Conservation (phyloP, 2,888 invertebrate genomes). For the Xanthorhoe spadicearia region DNA sequence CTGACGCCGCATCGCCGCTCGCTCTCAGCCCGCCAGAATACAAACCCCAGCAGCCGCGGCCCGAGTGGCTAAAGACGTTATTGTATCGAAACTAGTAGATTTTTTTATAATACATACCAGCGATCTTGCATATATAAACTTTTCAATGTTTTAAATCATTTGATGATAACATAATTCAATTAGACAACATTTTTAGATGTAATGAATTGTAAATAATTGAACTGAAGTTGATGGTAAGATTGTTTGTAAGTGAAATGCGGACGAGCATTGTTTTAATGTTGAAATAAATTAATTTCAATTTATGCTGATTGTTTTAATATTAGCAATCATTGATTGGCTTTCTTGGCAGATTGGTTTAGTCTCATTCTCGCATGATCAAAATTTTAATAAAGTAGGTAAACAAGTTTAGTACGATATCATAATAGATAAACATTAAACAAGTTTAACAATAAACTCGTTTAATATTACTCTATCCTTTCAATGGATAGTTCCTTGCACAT, state of each 20-base stretch:
- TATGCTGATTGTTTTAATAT: conserved; percentile 37
- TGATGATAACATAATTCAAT: conserved; percentile 40
- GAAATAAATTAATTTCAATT: conserved; percentile 74
- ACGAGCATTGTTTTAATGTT: conserved; percentile 74
- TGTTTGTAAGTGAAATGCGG: conserved; percentile 73
- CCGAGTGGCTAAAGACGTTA: conserved; percentile 77
- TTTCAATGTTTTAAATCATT: conserved; percentile 52
- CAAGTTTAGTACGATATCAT: no score
- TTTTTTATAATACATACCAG: conserved; percentile 39
- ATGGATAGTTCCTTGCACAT: not conserved
- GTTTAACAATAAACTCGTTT: no score
- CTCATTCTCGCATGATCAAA: not conserved
- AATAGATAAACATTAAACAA: no score
- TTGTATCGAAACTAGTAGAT: conserved; percentile 74
- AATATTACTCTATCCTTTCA: not conserved
- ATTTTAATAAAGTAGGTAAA: no score
- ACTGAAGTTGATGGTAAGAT: conserved; percentile 72
- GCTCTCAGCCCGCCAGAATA: conserved; percentile 75
- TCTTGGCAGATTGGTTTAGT: not conserved
- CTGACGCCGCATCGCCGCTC: conserved; percentile 74
- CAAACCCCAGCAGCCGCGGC: conserved; percentile 70
- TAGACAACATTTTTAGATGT: conserved; percentile 47
- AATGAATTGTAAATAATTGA: conserved; percentile 69
- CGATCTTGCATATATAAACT: conserved; percentile 34
- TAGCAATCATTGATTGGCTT: not conserved